A percentile compares a stretch with the other conserved stretches of the same genome.
These are phyloP conservation scores for Dinoponera quadriceps DNA, from an alignment of 1,140 invertebrate species.

Conservation along the genomic window DNA sequence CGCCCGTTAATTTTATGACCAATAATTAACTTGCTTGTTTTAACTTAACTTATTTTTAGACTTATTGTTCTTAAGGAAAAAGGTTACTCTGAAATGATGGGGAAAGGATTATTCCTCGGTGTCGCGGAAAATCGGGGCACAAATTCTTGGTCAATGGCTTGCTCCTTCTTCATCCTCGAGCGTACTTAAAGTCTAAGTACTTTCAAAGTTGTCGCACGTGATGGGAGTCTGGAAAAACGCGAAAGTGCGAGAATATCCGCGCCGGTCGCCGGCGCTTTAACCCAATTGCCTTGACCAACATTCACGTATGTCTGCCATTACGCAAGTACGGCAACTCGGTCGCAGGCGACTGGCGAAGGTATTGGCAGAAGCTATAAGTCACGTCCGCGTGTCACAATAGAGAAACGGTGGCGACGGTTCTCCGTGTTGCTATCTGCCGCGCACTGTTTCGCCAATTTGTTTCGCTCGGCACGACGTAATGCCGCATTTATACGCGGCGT, in stretches of 20 bases:
- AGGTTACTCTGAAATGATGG: too few relatives aligned
- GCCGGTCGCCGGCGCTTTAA: constrained; percentile 70
- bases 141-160: neutral
- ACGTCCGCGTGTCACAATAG: constrained; percentile 61
- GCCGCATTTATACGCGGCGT: neutral
- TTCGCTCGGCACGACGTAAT: neutral
- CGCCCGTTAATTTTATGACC: neutral
- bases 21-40: too few relatives aligned
- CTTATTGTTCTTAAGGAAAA: neutral
- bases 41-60: too few relatives aligned
- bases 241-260: constrained; percentile 58
- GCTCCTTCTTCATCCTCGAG: neutral
- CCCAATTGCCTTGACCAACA: constrained; percentile 84
- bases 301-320: constrained; percentile 63
- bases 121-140: neutral
- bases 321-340: constrained; percentile 51
- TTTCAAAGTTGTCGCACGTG: constrained; percentile 7
- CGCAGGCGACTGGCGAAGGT: constrained; percentile 14
- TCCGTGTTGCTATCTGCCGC: constrained; percentile 11
- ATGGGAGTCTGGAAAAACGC: constrained; percentile 14
- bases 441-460: constrained; percentile 27
- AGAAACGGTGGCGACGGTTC: constrained; percentile 33
- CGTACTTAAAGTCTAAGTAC: neutral
- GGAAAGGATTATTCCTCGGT: neutral
- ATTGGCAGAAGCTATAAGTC: constrained; percentile 65